Evolutionary conservation across 2,888 invertebrate species (phyloP).

Genomic region (Harpalus rubripes): DNA sequence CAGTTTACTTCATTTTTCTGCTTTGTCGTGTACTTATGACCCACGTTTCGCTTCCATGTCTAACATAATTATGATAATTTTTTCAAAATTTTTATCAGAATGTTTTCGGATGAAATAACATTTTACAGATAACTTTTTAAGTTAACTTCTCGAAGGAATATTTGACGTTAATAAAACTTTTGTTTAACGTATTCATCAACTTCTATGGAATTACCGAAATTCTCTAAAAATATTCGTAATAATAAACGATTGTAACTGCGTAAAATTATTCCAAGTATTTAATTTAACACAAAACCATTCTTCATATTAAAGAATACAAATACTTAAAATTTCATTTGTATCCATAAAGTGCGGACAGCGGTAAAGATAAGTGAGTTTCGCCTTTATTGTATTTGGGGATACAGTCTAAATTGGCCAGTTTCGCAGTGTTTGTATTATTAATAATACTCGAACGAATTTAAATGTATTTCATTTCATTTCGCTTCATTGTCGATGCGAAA

Average conservation of each 20-base stretch:
- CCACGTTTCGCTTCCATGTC: too few species aligned
- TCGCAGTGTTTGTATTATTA: slow-evolving; percentile 55
- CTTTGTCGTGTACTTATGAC: too few species aligned
- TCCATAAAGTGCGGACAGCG: slow-evolving; percentile 29
- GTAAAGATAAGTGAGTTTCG: slow-evolving; percentile 25
- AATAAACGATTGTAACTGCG: slow-evolving; percentile 33
- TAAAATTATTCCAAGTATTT: slow-evolving; percentile 46
- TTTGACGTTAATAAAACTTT: not conserved
- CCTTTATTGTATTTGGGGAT: not conserved
- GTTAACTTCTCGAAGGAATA: not conserved
- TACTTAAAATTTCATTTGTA: slow-evolving; percentile 46
- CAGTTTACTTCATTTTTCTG: too few species aligned
- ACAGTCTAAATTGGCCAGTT: slow-evolving; percentile 21
- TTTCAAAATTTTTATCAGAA: too few species aligned
- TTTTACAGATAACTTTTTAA: too few species aligned
- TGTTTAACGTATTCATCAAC: slow-evolving; percentile 18
- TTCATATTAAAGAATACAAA: slow-evolving; percentile 51
- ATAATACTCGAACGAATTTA: slow-evolving; percentile 61
- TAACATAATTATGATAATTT: too few species aligned
- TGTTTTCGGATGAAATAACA: too few species aligned
- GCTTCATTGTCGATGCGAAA: slow-evolving; percentile 56
- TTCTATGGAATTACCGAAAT: slow-evolving; percentile 26
- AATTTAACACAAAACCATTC: slow-evolving; percentile 45
- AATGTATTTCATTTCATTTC: slow-evolving; percentile 62
- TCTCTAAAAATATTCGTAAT: slow-evolving; percentile 30